Percentiles rank a stretch among this genome's conserved stretches.
phyloP scores from a whole-genome alignment of 2,888 invertebrate genomes.

The Hydroisotoma schaefferi region DNA sequence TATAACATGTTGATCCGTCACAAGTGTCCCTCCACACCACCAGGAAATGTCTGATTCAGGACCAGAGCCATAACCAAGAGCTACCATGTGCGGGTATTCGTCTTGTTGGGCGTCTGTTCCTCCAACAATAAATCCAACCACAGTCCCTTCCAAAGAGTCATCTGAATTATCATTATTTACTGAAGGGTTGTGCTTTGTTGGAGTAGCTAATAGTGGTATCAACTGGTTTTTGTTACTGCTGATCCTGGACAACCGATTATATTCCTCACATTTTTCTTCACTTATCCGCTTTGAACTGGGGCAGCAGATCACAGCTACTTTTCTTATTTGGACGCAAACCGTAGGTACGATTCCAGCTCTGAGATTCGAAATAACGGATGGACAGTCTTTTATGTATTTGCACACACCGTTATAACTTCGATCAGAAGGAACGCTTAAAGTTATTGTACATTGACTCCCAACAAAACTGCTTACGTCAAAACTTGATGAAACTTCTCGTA shows the following conservation, averaged over 20 bases:
- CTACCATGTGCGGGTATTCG: slow-evolving; percentile 5
- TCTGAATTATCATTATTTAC: not conserved
- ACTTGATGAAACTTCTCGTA: too few species aligned
- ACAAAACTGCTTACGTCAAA: too few species aligned
- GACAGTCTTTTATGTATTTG: not conserved
- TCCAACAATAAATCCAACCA: not conserved
- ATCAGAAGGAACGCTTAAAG: too few species aligned
- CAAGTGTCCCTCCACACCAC: slow-evolving; percentile 3
- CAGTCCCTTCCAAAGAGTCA: not conserved
- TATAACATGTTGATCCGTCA: not conserved
- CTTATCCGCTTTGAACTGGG: not conserved
- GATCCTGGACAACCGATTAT: not conserved
- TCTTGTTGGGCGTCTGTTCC: not conserved
- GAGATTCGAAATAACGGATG: not conserved
- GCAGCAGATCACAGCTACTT: not conserved
- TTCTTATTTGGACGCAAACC: not conserved
- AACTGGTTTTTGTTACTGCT: not conserved
- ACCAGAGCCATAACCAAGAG: not conserved
- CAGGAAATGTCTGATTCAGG: not conserved
- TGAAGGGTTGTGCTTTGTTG: too few species aligned
- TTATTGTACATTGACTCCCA: too few species aligned
- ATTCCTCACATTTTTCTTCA: slow-evolving; percentile 8
- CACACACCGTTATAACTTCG: slow-evolving; percentile 7
- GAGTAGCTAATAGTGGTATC: too few species aligned
- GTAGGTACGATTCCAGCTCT: not conserved